phyloP scores from a whole-genome alignment of 35 echinoderm and acorn worm species.

The Antedon bifida region DNA sequence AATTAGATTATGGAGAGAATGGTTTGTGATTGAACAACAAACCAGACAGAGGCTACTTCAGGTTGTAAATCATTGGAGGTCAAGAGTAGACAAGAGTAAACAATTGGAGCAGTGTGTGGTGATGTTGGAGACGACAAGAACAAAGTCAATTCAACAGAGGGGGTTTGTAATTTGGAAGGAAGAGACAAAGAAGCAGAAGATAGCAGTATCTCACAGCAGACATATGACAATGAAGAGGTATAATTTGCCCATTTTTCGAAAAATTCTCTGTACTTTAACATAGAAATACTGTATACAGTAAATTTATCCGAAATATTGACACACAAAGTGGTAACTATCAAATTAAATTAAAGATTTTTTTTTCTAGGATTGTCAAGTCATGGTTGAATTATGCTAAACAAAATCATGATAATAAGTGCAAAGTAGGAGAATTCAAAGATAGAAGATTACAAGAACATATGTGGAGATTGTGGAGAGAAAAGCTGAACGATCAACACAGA shows the following conservation, averaged over 20 bases:
- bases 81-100: background rate
- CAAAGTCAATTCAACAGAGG: background rate
- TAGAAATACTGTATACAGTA: no score
- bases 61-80: background rate
- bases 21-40: background rate
- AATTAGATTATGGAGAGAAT: background rate
- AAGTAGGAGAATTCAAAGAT: background rate
- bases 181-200: background rate
- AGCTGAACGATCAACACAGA: background rate
- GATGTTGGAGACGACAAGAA: background rate
- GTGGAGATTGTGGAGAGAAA: background rate
- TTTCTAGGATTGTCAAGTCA: background rate
- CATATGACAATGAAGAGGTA: background rate
- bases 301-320: no score
- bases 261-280: no score
- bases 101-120: background rate
- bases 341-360: no score
- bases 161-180: background rate
- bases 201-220: background rate
- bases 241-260: no score
- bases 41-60: background rate
- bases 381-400: background rate
- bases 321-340: no score
- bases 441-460: background rate
- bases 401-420: background rate